Evolutionary conservation across 2,888 invertebrate species (phyloP), one percentile per base, ranked within the genome.

Genomic region (Pristionchus japonicus): DNA sequence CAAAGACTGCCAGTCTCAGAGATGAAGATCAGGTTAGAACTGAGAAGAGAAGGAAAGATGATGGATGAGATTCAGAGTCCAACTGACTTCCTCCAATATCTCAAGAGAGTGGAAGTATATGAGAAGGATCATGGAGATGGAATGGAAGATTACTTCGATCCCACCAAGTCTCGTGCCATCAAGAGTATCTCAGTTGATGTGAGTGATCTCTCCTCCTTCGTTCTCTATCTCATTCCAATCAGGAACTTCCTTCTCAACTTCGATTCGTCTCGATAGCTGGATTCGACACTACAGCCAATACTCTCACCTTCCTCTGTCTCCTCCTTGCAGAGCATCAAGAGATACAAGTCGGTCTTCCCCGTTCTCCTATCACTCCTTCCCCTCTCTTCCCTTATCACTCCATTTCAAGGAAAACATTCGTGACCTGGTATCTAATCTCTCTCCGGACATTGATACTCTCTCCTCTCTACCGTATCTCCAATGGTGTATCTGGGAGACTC

Each of bases 241-340:
- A 92, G 92, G 92, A 92, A 91, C 90, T 92, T 23, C 80, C 87
- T 4, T 91, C 92, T 11, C 91, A 91, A 57, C 91, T 90, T 88
- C 90, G 92, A 31, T 92, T 92, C 57, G 84, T 92, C 15, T 92
- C 92, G 0, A 91, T 92, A 1, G 92, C 92, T n/a, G 92, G 92
- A n/a, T 92, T 92, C 64, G 92, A 92, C 77, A 92, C 92, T 23
- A 92, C 92, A 52, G 91, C 92, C 17, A 92, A 92, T 47, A 92
- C 92, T 15, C 87, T 92, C 70, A 89, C 91, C 13, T 88, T 91
- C 23, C 67, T 90, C 3, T 91, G 90, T 88, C 88, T 91, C 31
- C 89, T 92, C n/a, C 84, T 92, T 61, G 91, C 92, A n/a, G 88
- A 89, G 49, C 89, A 91, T 86, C 90, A 89, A 11, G 87, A 90